Conservation (phyloP, 2,888 invertebrate species). For the Oscheius sp. region DNA sequence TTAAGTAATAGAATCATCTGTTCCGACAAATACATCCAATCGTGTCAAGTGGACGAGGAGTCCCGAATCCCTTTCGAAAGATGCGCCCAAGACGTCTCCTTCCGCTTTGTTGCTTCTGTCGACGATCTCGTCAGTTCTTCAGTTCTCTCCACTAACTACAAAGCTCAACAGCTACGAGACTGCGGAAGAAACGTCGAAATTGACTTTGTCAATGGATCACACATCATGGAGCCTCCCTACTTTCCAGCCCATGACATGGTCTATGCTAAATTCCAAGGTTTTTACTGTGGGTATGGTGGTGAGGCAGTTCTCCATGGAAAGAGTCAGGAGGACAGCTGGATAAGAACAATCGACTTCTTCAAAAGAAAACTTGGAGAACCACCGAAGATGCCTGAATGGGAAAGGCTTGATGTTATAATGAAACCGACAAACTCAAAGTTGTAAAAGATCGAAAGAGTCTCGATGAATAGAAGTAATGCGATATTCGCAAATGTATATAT, state of each 20-base stretch:
- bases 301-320: slow-evolving; percentile 42
- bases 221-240: slow-evolving; percentile 49
- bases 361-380: slow-evolving; percentile 38
- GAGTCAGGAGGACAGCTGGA: slow-evolving; percentile 40
- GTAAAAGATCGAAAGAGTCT: not conserved
- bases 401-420: slow-evolving; percentile 13
- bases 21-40: slow-evolving; percentile 30
- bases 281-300: slow-evolving; percentile 47
- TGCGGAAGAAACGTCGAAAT: slow-evolving; percentile 39
- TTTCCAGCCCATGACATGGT: slow-evolving; percentile 46
- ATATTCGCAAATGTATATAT: no score
- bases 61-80: slow-evolving; percentile 39
- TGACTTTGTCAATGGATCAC: slow-evolving; percentile 41
- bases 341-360: slow-evolving; percentile 41
- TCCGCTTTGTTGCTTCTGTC: slow-evolving; percentile 39
- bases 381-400: slow-evolving; percentile 44
- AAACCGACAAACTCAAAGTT: no score
- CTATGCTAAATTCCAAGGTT: slow-evolving; percentile 45
- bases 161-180: slow-evolving; percentile 34
- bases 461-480: no score
- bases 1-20: no score
- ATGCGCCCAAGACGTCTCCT: slow-evolving; percentile 36
- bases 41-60: slow-evolving; percentile 32
- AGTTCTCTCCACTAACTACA: slow-evolving; percentile 27
- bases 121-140: slow-evolving; percentile 40